Evolutionary conservation across 2,888 invertebrate species (phyloP).

Genomic region (Eupithecia abbreviata): DNA sequence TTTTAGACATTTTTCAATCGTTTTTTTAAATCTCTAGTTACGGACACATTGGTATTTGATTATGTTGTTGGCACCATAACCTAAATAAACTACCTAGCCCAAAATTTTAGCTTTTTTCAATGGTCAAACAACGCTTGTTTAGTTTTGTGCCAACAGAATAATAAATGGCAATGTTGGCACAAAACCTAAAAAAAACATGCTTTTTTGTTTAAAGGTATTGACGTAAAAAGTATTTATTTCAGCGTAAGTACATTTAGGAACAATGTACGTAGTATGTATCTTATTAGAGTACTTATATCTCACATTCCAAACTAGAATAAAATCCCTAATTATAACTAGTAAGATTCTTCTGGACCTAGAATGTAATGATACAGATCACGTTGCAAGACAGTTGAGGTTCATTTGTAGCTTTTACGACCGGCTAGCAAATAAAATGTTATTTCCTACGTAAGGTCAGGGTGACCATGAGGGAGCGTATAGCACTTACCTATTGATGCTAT

Average conservation of each 20-base stretch:
- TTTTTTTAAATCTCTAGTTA: too few species aligned
- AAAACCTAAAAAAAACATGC: too few species aligned
- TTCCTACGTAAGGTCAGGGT: conserved; percentile 5
- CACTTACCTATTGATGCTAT: background rate
- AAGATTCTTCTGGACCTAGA: conserved; percentile 2
- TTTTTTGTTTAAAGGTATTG: too few species aligned
- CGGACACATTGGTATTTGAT: too few species aligned
- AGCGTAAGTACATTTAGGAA: background rate
- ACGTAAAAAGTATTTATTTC: background rate
- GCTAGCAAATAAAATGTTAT: conserved; percentile 7
- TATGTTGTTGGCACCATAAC: too few species aligned
- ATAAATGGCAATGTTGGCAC: too few species aligned
- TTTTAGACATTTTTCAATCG: background rate
- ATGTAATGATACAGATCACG: background rate
- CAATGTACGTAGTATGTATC: background rate
- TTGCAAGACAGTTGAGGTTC: background rate
- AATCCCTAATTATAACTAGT: conserved; percentile 10
- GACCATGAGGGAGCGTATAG: background rate
- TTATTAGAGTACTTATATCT: background rate
- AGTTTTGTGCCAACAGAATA: background rate
- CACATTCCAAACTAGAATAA: background rate
- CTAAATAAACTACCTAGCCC: too few species aligned
- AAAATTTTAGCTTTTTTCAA: too few species aligned
- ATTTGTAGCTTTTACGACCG: conserved; percentile 21
- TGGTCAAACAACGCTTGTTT: too few species aligned